phyloP scores from a whole-genome alignment of 1,140 invertebrate genomes.

The Tyrophagus putrescentiae region DNA sequence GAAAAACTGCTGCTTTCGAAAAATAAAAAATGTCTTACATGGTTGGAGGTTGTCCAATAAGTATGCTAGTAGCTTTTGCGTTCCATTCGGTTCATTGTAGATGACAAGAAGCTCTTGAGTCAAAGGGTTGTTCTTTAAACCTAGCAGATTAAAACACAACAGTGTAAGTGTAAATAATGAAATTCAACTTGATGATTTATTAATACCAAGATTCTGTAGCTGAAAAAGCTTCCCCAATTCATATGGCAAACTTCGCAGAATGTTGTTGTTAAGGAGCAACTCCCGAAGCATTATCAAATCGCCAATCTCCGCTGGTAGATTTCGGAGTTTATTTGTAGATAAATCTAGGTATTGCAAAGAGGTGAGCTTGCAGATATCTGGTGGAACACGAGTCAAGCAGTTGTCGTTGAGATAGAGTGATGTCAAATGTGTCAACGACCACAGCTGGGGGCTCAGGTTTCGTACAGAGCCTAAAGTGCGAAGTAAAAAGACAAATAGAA shows the following conservation, averaged over 20 bases:
- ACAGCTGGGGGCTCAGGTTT: conserved; percentile 75
- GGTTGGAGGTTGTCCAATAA: conserved; percentile 75
- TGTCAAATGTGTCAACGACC: conserved; percentile 75
- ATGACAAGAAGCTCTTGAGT: conserved; percentile 76
- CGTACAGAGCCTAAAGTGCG: conserved; percentile 62
- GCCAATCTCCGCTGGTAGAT: conserved; percentile 82
- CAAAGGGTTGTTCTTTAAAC: conserved; percentile 83
- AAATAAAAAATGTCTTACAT: conserved; percentile 12
- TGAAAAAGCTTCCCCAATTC: conserved; percentile 96
- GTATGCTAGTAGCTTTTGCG: conserved; percentile 76
- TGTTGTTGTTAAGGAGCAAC: conserved; percentile 83
- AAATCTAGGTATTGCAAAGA: conserved; percentile 76
- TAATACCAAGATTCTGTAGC: conserved; percentile 50
- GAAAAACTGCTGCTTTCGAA: not conserved
- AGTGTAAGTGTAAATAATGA: conserved; percentile 13
- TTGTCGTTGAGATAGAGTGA: conserved; percentile 90
- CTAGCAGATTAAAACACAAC: conserved; percentile 36
- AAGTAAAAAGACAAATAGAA: conserved; percentile 36
- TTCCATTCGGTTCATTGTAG: conserved; percentile 81
- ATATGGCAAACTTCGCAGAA: conserved; percentile 76
- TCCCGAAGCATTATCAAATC: conserved; percentile 86
- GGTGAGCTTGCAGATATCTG: conserved; percentile 65
- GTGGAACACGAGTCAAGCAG: conserved; percentile 64
- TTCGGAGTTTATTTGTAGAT: conserved; percentile 81
- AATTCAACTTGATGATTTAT: not conserved